phyloP scores from a whole-genome alignment of 1,140 invertebrate species.

The Belonocnema kinseyi region DNA sequence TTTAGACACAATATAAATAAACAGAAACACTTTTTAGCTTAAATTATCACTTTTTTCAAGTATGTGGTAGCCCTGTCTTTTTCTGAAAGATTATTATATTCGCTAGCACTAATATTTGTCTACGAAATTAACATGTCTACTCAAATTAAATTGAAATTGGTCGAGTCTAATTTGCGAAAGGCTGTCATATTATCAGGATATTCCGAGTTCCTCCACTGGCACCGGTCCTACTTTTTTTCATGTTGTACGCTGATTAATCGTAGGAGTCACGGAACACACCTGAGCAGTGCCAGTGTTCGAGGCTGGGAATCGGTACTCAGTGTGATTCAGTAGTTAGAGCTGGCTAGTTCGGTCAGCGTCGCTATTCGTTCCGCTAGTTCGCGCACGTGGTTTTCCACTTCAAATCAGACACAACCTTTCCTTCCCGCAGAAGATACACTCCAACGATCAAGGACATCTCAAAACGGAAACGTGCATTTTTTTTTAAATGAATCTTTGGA shows the following conservation, averaged over 20 bases:
- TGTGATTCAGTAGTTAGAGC: neutral
- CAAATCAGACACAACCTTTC: neutral
- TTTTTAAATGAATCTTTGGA: neutral
- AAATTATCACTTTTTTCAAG: too few species aligned
- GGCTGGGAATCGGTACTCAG: neutral
- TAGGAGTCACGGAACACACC: neutral
- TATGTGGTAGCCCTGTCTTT: too few species aligned
- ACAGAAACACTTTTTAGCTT: too few species aligned
- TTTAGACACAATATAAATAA: too few species aligned
- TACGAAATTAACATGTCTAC: too few species aligned
- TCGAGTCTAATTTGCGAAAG: neutral
- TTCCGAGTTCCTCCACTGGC: neutral
- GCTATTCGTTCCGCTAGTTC: neutral
- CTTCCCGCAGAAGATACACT: conserved; percentile 5
- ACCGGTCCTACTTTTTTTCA: neutral
- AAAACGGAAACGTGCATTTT: neutral
- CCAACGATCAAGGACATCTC: neutral
- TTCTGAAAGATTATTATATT: too few species aligned
- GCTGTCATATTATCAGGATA: neutral
- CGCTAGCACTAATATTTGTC: too few species aligned
- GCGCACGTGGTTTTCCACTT: neutral
- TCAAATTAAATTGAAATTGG: neutral
- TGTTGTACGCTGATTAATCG: neutral
- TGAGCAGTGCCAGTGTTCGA: neutral
- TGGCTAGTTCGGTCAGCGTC: neutral